Evolutionary conservation across 2,797 vertebrate genomes (phyloP), one percentile per base, ranked within the genome.

Genomic region (Leuciscus waleckii): DNA sequence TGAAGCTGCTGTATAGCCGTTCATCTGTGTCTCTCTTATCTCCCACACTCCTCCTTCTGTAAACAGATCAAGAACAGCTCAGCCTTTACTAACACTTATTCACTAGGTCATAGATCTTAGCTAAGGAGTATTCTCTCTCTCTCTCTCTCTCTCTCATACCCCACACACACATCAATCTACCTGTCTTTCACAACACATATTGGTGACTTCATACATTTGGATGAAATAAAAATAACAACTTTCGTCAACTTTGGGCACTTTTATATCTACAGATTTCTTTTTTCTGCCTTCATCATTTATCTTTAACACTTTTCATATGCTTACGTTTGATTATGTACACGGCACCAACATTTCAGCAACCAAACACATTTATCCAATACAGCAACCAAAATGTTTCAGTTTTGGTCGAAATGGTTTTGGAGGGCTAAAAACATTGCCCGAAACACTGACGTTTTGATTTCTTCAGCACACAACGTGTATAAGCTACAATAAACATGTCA

Each of bases 21-120:
- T 79, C 78, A 63, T 84, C 78, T 78, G 85, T 69, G 79, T 35
- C 78, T 21, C 16, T 82, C 81, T 84, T 89, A 88, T 86, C 85
- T 82, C 51, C 69, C 65, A 49, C 82, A 81, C 85, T 75, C 79
- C 39, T 75, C 85, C 84, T 83, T 77, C 69, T 54, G 46, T 85
- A 82, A 84, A 87, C 82, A 85, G 26, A 67, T 82, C 83, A 80
- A 79, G 76, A 85, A 79, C 56, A 81, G 71, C 73, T 88, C 75
- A 65, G 74, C 68, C n/a, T 79, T 75, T 68, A 46, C 80, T 71
- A 87, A 85, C 81, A 65, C 65, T 67, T 29, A 86, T 69, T 58
- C 35, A 71, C 78, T 56, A 79, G 63, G 43, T 83, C 76, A 58
- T 71, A 68, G 54, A 51, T 88, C 49, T 82, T 43, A 67, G 49